Evolutionary conservation across 1,140 invertebrate genomes (phyloP).

Genomic region (Apis dorsata): DNA sequence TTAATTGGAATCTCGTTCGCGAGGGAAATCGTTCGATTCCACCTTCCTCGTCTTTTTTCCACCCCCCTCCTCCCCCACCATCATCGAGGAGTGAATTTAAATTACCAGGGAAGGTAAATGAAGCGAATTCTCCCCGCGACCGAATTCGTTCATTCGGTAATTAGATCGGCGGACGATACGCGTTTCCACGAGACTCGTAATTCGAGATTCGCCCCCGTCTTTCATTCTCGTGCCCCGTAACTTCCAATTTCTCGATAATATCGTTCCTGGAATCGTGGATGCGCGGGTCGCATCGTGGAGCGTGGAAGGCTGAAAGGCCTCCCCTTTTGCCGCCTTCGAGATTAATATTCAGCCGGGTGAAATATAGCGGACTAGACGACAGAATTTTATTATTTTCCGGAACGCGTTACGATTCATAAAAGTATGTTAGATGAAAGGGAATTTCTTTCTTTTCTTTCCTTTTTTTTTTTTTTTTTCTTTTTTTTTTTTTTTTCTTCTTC

Average conservation of each 20-base stretch:
- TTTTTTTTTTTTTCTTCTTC: neutral
- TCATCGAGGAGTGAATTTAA: neutral
- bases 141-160: conserved; percentile 29
- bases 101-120: conserved; percentile 26
- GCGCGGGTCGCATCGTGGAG: neutral
- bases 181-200: neutral
- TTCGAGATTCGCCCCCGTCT: conserved; percentile 9
- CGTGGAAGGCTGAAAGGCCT: neutral
- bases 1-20: conserved; percentile 10
- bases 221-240: conserved; percentile 33
- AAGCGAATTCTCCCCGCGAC: conserved; percentile 14
- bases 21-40: neutral
- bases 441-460: neutral
- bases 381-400: conserved; percentile 16
- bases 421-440: neutral
- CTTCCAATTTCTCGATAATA: conserved; percentile 39
- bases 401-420: conserved; percentile 3
- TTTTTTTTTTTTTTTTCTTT: neutral
- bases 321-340: conserved; percentile 7
- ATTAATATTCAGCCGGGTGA: conserved; percentile 40
- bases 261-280: conserved; percentile 12
- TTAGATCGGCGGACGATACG: conserved; percentile 26
- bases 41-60: neutral
- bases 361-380: neutral
- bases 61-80: neutral